Base-by-base conservation (phyloP, 2,113 vertebrate species). In the Anoura caudifer region DNA sequence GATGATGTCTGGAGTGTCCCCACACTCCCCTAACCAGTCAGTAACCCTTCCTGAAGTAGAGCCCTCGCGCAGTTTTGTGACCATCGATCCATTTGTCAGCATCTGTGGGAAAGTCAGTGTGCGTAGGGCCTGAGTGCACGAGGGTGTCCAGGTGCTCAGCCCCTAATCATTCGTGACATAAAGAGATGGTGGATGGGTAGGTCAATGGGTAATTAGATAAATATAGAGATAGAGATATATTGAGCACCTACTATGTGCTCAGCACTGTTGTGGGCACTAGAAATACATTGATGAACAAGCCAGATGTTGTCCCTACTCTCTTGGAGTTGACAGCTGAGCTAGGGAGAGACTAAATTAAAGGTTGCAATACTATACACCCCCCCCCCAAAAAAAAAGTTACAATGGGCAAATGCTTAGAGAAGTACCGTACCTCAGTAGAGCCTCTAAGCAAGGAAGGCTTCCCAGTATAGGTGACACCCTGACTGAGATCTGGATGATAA, bases 391-490 rank as follows among this genome's bases (percentile, higher is more conserved):
- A 22, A 80, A 50, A 83, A 20, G 7, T 45, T 43, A 0, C 20
- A 3, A 28, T 41, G 43, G 47, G 38, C 33, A 19, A 5, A 28
- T 1, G 10, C 41, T 54, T 22, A 33, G 28, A 41, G 31, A 41
- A 22, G 45, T 26, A 28, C 59, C 24, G 2, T 31, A 56, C 41
- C 28, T 50, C 41, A 16, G 45, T 10, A 36, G 31, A 28, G 5
- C 72, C 31, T 84, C 13, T 63, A 41, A 26, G 54, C 43, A 28
- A 50, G 36, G 36, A 61, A 59, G 72, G 28, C n/a, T 67, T 67
- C 63, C 0, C 0, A 19, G 54, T 7, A 7, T 54, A n/a, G 31
- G 33, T 16, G 73, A 22, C 12, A 1, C 36, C 8, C 28, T 1
- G 36, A 50, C 28, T 41, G 50, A 61, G 65, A 6, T 36, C 26